Evolutionary conservation across 2,888 invertebrate species (phyloP).

Genomic region (Hypolimnas misippus): DNA sequence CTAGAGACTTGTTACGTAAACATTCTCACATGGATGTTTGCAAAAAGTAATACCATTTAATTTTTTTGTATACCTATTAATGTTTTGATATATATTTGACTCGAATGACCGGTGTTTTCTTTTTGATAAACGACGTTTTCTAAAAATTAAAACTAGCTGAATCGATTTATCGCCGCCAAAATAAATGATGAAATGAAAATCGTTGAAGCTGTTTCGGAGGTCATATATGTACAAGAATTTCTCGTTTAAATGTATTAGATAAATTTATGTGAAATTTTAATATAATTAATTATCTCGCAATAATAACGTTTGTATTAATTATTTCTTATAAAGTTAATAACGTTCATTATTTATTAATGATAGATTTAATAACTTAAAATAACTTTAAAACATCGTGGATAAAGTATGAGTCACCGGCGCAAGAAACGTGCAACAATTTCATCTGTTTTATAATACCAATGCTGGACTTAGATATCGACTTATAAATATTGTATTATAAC

Average conservation of each 20-base stretch:
- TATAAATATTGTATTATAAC: not conserved
- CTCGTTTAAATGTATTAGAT: too few relatives aligned
- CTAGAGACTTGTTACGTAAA: not conserved
- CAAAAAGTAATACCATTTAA: too few relatives aligned
- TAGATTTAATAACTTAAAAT: conserved; percentile 1
- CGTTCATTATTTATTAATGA: not conserved
- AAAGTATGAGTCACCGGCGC: conserved; percentile 37
- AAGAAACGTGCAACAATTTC: conserved; percentile 66
- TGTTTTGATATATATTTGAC: too few relatives aligned
- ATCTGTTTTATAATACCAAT: conserved; percentile 35
- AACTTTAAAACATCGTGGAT: conserved; percentile 1
- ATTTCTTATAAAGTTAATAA: not conserved
- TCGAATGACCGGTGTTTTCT: too few relatives aligned
- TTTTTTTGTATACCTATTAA: too few relatives aligned
- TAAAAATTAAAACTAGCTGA: too few relatives aligned
- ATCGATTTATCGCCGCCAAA: too few relatives aligned
- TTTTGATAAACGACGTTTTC: too few relatives aligned
- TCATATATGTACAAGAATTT: too few relatives aligned
- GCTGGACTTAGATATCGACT: not conserved
- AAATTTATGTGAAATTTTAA: not conserved
- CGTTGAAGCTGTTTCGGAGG: too few relatives aligned
- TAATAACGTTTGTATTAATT: not conserved
- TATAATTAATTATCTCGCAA: not conserved
- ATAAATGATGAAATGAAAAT: too few relatives aligned
- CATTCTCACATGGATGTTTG: not conserved